Conservation (phyloP, 1,140 invertebrate species). For the Littorina saxatilis region DNA sequence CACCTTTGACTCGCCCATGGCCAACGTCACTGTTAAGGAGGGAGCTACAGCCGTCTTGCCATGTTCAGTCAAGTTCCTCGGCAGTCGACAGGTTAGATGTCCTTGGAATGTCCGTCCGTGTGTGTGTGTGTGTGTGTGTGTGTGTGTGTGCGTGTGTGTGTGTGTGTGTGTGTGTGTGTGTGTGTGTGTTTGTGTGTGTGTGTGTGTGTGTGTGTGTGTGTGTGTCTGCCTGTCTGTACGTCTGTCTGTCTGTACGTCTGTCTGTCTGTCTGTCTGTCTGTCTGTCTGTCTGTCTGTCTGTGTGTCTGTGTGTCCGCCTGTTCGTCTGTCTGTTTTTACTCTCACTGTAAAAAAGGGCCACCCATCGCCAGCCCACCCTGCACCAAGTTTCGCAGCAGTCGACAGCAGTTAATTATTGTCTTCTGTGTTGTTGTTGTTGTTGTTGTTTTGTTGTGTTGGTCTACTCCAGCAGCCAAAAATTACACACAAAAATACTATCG, state of each 20-base stretch:
- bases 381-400: too few species aligned
- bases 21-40: conserved; percentile 93
- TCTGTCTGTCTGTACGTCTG: too few species aligned
- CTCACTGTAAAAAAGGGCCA: too few species aligned
- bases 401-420: too few species aligned
- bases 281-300: conserved; percentile 31
- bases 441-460: not conserved
- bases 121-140: not conserved
- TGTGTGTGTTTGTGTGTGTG: too few species aligned
- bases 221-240: too few species aligned
- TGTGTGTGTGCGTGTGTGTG: conserved; percentile 14
- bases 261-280: conserved; percentile 30
- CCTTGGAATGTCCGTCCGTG: too few species aligned
- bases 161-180: conserved; percentile 9
- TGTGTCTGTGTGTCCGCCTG: conserved; percentile 17
- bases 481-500: too few species aligned
- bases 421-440: not conserved
- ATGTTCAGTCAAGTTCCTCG: conserved; percentile 93
- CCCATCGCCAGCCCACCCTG: too few species aligned
- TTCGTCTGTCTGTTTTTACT: conserved; percentile 22
- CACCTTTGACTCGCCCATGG: conserved; percentile 88
- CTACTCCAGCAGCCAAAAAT: too few species aligned
- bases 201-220: too few species aligned
- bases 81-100: conserved; percentile 91
- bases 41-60: conserved; percentile 92